Conservation (phyloP, 1,140 invertebrate species). For the Anagrus nilaparvatae region DNA sequence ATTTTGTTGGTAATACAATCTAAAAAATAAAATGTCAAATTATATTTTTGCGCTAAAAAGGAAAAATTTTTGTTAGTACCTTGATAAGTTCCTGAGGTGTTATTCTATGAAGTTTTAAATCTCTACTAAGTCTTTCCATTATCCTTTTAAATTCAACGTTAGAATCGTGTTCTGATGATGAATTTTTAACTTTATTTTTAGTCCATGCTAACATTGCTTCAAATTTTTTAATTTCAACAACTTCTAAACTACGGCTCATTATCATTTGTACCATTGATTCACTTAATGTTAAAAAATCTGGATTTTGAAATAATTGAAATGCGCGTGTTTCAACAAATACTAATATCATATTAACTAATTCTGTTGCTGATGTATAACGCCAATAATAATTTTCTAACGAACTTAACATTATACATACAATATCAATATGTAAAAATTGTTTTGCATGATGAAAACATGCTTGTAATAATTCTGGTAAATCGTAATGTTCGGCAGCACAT, state of each 20-base stretch:
- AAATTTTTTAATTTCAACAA: constrained; percentile 85
- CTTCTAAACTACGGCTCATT: constrained; percentile 76
- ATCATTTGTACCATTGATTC: constrained; percentile 94
- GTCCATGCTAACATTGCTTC: constrained; percentile 89
- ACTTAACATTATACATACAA: constrained; percentile 86
- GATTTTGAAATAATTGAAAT: constrained; percentile 67
- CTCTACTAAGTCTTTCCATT: constrained; percentile 80
- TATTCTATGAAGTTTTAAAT: constrained; percentile 83
- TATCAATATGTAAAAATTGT: constrained; percentile 82
- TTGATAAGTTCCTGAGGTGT: constrained; percentile 88
- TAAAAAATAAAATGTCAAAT: constrained; percentile 31
- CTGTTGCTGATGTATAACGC: constrained; percentile 87
- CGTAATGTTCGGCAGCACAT: constrained; percentile 89
- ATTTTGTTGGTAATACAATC: constrained; percentile 85
- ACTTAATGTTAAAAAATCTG: constrained; percentile 77
- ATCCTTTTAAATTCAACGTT: constrained; percentile 85
- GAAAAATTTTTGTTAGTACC: constrained; percentile 35
- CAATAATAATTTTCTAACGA: constrained; percentile 91
- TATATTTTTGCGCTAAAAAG: background rate
- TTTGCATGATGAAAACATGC: constrained; percentile 93
- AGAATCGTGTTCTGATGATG: constrained; percentile 65
- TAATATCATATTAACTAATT: constrained; percentile 88
- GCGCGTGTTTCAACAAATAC: constrained; percentile 81
- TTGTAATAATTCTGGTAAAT: constrained; percentile 82
- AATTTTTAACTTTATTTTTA: constrained; percentile 65